phyloP scores from a whole-genome alignment of 2,113 vertebrate species.

The Carassius carassius region DNA sequence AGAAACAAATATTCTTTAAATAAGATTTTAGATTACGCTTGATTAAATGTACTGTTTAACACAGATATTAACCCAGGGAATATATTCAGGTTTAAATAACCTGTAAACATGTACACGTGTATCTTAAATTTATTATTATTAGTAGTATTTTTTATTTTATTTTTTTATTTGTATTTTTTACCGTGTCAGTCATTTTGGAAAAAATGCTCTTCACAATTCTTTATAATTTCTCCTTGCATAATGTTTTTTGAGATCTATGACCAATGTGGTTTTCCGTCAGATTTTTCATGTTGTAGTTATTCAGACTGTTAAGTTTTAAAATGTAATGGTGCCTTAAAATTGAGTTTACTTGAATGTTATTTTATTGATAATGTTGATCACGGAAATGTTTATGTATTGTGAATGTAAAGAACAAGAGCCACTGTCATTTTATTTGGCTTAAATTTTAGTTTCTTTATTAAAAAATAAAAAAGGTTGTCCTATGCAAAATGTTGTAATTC shows the following conservation, averaged over 20 bases:
- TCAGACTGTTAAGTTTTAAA: not conserved
- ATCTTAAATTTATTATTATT: not conserved
- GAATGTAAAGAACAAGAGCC: not conserved
- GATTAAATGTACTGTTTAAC: constrained; percentile 44
- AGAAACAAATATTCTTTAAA: not conserved
- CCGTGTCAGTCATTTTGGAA: not conserved
- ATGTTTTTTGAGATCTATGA: constrained; percentile 3
- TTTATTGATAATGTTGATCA: not conserved
- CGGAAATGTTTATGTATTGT: not conserved
- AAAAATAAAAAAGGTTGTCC: not conserved
- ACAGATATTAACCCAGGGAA: constrained; percentile 46
- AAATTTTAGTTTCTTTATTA: not conserved
- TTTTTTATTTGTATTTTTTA: too few species aligned
- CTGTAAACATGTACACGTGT: not conserved
- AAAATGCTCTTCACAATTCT: not conserved
- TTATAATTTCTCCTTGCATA: not conserved
- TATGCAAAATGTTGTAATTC: constrained; percentile 12
- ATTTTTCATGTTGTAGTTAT: constrained; percentile 10
- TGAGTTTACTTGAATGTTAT: not conserved
- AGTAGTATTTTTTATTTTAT: too few species aligned
- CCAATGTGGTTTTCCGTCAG: not conserved
- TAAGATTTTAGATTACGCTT: constrained; percentile 26
- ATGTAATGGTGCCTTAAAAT: constrained; percentile 12
- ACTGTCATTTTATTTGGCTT: not conserved
- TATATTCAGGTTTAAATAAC: constrained; percentile 31